Conservation (phyloP, 2,113 vertebrate species). For the Paracanthobrama guichenoti region DNA sequence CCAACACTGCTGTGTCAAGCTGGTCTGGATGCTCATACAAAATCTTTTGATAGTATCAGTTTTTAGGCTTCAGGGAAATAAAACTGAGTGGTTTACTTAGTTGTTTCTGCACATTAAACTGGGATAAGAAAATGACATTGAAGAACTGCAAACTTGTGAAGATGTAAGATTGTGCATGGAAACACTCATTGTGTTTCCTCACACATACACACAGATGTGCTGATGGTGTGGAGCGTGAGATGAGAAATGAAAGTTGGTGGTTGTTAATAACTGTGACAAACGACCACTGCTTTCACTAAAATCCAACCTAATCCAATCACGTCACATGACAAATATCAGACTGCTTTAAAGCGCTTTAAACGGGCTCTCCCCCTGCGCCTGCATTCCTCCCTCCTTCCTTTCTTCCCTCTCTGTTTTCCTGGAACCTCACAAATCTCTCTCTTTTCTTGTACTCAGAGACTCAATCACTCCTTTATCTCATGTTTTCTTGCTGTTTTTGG, state of each 20-base stretch:
- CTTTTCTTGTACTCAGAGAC: not conserved
- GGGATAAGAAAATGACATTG: not conserved
- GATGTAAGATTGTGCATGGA: not conserved
- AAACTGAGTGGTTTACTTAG: not conserved
- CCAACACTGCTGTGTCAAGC: not conserved
- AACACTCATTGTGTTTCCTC: not conserved
- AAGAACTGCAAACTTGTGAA: not conserved
- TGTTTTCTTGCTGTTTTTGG: not conserved
- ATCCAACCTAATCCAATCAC: constrained; percentile 48
- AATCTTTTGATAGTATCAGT: not conserved
- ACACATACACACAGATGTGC: constrained; percentile 70
- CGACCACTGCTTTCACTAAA: constrained; percentile 39
- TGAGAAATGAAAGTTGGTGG: constrained; percentile 36
- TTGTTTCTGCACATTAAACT: not conserved
- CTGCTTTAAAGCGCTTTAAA: constrained; percentile 27
- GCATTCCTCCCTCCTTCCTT: constrained; percentile 4
- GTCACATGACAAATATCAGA: constrained; percentile 44
- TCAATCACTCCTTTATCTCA: constrained; percentile 18
- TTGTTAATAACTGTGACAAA: constrained; percentile 57
- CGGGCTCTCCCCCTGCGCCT: constrained; percentile 13
- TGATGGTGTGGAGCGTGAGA: constrained; percentile 11
- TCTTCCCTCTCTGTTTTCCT: not conserved
- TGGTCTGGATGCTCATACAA: not conserved
- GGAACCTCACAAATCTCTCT: not conserved
- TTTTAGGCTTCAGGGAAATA: not conserved